phyloP scores from a whole-genome alignment of 1,140 invertebrate species.

The Oscheius sp. region DNA sequence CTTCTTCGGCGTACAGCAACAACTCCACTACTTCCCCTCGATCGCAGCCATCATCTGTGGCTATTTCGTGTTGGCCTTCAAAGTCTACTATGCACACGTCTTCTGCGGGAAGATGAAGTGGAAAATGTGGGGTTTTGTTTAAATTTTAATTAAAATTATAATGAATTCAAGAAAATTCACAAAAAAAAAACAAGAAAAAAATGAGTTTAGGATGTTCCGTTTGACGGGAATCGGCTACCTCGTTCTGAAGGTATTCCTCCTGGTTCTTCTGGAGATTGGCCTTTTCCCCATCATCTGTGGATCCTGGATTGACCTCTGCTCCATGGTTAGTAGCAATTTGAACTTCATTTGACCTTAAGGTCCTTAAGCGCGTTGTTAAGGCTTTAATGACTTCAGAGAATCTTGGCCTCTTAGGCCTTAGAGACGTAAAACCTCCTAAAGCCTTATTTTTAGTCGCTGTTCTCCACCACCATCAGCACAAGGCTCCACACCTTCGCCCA shows the following conservation, averaged over 20 bases:
- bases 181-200: neutral
- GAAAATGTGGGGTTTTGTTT: no score
- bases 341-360: neutral
- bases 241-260: constrained; percentile 85
- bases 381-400: no score
- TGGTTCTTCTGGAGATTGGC: constrained; percentile 90
- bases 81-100: constrained; percentile 78
- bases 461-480: constrained; percentile 62
- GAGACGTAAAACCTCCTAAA: no score
- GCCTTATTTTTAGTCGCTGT: constrained; percentile 33
- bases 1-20: neutral
- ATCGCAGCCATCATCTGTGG: constrained; percentile 68
- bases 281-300: constrained; percentile 93
- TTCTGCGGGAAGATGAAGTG: constrained; percentile 71
- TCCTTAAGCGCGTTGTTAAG: no score
- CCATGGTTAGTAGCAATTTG: constrained; percentile 67
- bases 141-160: no score
- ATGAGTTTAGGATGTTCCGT: constrained; percentile 69
- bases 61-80: constrained; percentile 83
- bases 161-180: constrained; percentile 48
- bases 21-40: constrained; percentile 72
- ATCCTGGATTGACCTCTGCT: constrained; percentile 98
- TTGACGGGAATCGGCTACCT: constrained; percentile 90
- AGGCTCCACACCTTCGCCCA: constrained; percentile 82
- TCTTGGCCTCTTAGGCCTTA: no score